Base-by-base conservation (phyloP, 2,113 vertebrate genomes). In the Psittacula cyanocephala region DNA sequence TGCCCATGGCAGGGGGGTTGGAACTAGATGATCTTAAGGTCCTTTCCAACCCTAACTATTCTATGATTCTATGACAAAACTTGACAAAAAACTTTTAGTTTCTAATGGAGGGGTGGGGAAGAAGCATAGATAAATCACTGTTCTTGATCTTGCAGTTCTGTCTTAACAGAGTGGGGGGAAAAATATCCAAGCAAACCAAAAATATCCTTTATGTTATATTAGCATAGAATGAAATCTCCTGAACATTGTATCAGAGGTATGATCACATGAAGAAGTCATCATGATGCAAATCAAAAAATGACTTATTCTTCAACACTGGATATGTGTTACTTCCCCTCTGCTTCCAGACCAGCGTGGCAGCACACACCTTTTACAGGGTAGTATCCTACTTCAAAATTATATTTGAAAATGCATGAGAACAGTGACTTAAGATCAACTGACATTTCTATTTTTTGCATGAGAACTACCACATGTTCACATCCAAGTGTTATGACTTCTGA, bases 81-180 rank as follows among this genome's bases (percentile, higher is more conserved):
- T 28, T 65, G 13, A 82, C 20, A 69, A 65, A 86, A 88, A 20
- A 1, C 5, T 59, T 81, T 78, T 2, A 35, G 17, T 60, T 82
- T 72, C 31, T 11, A 33, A 7, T 7, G 13, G 27, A 23, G 4
- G 23, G 11, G 4, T 7, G 23, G 5, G 2, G 2, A 16, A 16
- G 22, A 41, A 33, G 37, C 5, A 22, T 22, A 49, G 13, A 23
- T 37, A 71, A 69, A 81, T 50, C 14, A 63, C 46, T 37, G 5
- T 14, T 81, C 46, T 39, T 81, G n/a, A 63, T 63, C 31, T 46
- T 81, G 17, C 37, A 49, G 28, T 75, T 87, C 85, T 75, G 50
- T 65, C 41, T 85, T 31, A 52, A 28, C 14, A 62, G 28, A 50
- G 18, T 17, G 27, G 37, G 35, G 41, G 22, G 13, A 24, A 39